phyloP scores from a whole-genome alignment of 2,113 vertebrate genomes.

The Strix uralensis region DNA sequence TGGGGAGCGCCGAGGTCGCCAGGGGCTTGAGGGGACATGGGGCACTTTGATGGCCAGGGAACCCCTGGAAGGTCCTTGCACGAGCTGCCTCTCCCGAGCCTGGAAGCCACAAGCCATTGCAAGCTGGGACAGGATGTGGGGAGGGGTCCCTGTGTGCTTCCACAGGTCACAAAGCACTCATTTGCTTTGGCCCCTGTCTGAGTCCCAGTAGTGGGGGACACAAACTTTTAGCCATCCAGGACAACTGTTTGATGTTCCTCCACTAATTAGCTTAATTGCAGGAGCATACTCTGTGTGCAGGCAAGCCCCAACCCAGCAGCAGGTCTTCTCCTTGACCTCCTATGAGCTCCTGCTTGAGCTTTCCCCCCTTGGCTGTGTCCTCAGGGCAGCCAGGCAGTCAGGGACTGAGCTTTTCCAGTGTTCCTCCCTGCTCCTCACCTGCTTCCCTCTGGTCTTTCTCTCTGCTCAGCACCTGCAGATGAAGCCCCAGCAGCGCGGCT shows the following conservation, averaged over 20 bases:
- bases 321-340: neutral
- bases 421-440: neutral
- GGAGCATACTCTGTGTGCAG: neutral
- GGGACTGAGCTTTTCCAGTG: fast-evolving
- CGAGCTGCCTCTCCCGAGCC: neutral
- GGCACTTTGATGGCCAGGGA: neutral
- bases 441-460: neutral
- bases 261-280: neutral
- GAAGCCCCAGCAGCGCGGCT: neutral
- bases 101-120: neutral
- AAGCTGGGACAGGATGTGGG: fast-evolving
- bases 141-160: neutral
- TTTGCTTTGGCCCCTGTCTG: neutral
- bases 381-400: neutral
- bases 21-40: neutral
- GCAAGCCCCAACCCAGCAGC: neutral
- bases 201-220: fast-evolving
- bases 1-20: neutral
- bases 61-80: neutral
- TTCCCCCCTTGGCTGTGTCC: neutral
- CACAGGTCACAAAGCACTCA: neutral
- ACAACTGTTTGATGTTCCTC: neutral
- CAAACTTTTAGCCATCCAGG: neutral
- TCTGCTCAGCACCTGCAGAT: fast-evolving
- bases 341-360: neutral